Evolutionary conservation across 1,140 invertebrate species (phyloP).

Genomic region (Diachasma alloeum): DNA sequence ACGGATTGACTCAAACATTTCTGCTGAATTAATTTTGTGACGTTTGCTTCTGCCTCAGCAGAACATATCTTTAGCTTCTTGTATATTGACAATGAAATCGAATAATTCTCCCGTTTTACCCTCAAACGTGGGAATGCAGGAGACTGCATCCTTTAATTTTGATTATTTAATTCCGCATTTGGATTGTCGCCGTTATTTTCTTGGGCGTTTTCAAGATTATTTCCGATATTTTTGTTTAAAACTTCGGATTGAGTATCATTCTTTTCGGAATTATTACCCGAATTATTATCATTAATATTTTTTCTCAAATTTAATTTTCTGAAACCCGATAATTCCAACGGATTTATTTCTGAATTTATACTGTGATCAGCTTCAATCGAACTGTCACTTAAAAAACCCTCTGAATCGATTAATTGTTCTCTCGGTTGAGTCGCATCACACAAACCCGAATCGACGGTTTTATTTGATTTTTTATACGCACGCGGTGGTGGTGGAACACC

Average conservation of each 20-base stretch:
- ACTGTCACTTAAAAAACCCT: not conserved
- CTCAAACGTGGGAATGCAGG: not conserved
- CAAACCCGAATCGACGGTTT: not conserved
- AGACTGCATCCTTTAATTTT: not conserved
- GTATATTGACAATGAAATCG: not conserved
- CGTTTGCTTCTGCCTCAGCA: not conserved
- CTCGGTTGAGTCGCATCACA: not conserved
- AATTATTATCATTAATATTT: too few relatives aligned
- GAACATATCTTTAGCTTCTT: not conserved
- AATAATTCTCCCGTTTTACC: not conserved
- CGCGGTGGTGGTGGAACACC: too few relatives aligned
- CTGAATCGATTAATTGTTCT: not conserved
- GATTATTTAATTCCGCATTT: not conserved
- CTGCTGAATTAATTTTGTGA: not conserved
- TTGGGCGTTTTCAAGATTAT: too few relatives aligned
- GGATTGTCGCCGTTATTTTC: too few relatives aligned
- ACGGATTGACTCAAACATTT: not conserved
- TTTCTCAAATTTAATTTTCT: too few relatives aligned
- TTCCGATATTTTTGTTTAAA: too few relatives aligned
- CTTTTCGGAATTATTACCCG: not conserved
- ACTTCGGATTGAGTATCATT: too few relatives aligned
- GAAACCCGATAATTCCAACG: too few relatives aligned
- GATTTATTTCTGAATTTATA: not conserved
- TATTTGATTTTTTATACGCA: not conserved
- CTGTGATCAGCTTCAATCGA: not conserved